Percentiles rank a stretch among this genome's conserved stretches.
Evolutionary conservation across 2,888 invertebrate genomes (phyloP).

Genomic region (Druceiella hillmani): DNA sequence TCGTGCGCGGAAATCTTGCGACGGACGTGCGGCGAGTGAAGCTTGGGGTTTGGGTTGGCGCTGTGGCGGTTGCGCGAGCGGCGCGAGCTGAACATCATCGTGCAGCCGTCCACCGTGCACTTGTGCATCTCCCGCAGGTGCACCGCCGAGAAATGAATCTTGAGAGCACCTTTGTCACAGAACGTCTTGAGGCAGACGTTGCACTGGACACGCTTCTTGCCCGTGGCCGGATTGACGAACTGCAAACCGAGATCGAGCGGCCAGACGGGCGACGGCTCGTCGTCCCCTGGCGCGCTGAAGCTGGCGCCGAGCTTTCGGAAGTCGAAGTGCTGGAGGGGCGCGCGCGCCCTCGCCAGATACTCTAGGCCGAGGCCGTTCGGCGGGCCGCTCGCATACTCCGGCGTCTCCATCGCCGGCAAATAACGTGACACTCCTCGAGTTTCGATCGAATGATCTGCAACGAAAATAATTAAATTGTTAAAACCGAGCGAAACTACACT

Average conservation of each 20-base stretch:
- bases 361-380: slow-evolving; percentile 50
- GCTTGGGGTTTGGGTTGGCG: slow-evolving; percentile 94
- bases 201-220: slow-evolving; percentile 95
- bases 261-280: slow-evolving; percentile 58
- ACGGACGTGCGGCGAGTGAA: slow-evolving; percentile 91
- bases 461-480: too few relatives aligned
- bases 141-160: slow-evolving; percentile 98
- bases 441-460: too few relatives aligned
- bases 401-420: too few relatives aligned
- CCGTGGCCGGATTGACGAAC: slow-evolving; percentile 85
- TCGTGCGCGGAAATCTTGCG: slow-evolving; percentile 91
- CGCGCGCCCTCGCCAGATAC: slow-evolving; percentile 60
- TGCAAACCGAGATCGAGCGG: slow-evolving; percentile 79
- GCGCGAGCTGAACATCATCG: slow-evolving; percentile 96
- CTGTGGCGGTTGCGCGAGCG: slow-evolving; percentile 93
- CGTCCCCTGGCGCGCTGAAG: slow-evolving; percentile 52
- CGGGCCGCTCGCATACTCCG: slow-evolving; percentile 45
- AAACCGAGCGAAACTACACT: too few relatives aligned
- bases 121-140: slow-evolving; percentile 98
- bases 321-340: slow-evolving; percentile 85
- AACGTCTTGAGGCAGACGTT: slow-evolving; percentile 97
- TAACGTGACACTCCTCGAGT: too few relatives aligned
- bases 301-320: slow-evolving; percentile 70
- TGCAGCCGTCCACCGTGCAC: slow-evolving; percentile 96
- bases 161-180: slow-evolving; percentile 97